Percentiles rank a stretch among this genome's conserved stretches.
phyloP scores from a whole-genome alignment of 2,113 vertebrate genomes.

The Perccottus glenii region DNA sequence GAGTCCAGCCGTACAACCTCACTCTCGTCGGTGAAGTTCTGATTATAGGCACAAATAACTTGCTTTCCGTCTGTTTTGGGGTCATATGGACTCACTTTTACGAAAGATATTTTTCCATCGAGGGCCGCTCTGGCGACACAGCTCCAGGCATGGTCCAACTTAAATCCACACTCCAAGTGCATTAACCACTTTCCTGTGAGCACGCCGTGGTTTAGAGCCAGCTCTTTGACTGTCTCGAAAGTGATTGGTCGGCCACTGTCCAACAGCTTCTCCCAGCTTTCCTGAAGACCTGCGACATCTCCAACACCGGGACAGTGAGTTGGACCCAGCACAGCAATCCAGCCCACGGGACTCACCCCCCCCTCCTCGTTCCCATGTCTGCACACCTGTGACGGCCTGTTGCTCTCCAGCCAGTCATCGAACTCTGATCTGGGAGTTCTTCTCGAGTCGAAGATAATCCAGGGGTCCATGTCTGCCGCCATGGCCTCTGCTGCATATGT shows the following conservation, averaged over 20 bases:
- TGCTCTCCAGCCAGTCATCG: conserved; percentile 85
- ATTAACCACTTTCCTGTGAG: conserved; percentile 90
- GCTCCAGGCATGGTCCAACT: conserved; percentile 89
- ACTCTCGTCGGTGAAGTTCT: conserved; percentile 86
- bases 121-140: conserved; percentile 83
- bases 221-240: conserved; percentile 83
- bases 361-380: conserved; percentile 79
- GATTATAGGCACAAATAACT: conserved; percentile 88
- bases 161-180: conserved; percentile 88
- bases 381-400: conserved; percentile 85
- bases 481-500: conserved; percentile 85
- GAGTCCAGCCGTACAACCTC: conserved; percentile 83
- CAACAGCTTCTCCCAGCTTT: conserved; percentile 86
- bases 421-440: conserved; percentile 83
- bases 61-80: conserved; percentile 76
- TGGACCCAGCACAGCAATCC: conserved; percentile 83
- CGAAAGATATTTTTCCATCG: conserved; percentile 80
- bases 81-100: conserved; percentile 85
- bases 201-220: conserved; percentile 86
- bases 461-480: conserved; percentile 92
- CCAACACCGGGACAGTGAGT: conserved; percentile 46
- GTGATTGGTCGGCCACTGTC: conserved; percentile 78
- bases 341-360: conserved; percentile 81
- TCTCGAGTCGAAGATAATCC: conserved; percentile 86
- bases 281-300: conserved; percentile 83